These are phyloP conservation scores for Cataglyphis rosenhaueri DNA, from an alignment of 2,888 invertebrate species.

Conservation along the genomic window DNA sequence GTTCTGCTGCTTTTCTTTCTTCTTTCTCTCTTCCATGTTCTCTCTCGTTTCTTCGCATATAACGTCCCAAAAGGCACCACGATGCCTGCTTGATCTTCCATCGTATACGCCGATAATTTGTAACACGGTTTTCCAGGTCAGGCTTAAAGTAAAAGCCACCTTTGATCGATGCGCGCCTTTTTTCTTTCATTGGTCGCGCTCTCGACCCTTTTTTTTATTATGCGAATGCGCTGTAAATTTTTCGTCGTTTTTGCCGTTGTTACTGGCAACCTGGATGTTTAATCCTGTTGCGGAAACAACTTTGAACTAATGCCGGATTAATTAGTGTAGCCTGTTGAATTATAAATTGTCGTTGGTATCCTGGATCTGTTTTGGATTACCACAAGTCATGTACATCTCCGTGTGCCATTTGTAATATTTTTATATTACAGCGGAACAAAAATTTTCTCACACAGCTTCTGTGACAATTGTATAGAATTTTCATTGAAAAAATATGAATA, in stretches of 20 bases:
- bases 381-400: not conserved
- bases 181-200: constrained; percentile 51
- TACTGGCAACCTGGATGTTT: constrained; percentile 38
- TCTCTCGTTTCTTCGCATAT: constrained; percentile 39
- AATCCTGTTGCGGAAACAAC: constrained; percentile 31
- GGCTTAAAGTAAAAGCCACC: constrained; percentile 67
- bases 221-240: constrained; percentile 36
- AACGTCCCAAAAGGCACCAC: constrained; percentile 53
- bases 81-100: constrained; percentile 65
- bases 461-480: not conserved
- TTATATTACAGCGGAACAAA: not conserved
- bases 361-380: not conserved
- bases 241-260: constrained; percentile 28
- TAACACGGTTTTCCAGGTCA: constrained; percentile 74
- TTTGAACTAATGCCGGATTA: constrained; percentile 41
- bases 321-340: constrained; percentile 38
- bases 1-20: constrained; percentile 11
- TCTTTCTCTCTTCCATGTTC: not conserved
- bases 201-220: constrained; percentile 16
- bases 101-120: constrained; percentile 73
- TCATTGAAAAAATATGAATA: not conserved
- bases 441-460: not conserved
- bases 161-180: constrained; percentile 55
- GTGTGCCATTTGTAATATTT: not conserved
- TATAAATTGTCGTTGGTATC: constrained; percentile 29